Base-by-base conservation (phyloP, 2,113 vertebrate species). In the Strigops habroptila region DNA sequence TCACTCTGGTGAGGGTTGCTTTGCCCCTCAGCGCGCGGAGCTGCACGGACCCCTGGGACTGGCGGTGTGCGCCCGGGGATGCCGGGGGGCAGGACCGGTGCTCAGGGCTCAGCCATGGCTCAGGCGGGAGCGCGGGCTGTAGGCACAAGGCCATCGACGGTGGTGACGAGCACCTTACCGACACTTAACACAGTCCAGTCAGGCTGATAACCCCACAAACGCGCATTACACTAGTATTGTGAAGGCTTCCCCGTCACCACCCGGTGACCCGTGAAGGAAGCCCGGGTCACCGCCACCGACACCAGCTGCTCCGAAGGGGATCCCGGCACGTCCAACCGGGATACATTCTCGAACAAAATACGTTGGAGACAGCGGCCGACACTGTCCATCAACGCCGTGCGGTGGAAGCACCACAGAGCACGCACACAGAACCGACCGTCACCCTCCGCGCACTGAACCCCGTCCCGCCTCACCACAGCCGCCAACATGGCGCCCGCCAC, bases 391-490 rank as follows among this genome's bases (percentile, higher is more conserved):
- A 8, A 2, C 9, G 17, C 59, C 3, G 18, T 2, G 51, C 35
- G 2, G 10, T 35, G 3, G 67, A 9, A 16, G 6, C 3, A 5
- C 5, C 3, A 3, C 4, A 18, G 7, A 21, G 10, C 30, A 6
- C 0, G 25, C 1, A 5, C 25, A 6, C 8, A 7, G 8, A 6
- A 9, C 2, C 8, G 0, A 16, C 23, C 33, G 21, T 22, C 33
- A 19, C 4, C 31, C 14, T n/a, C n/a, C n/a, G n/a, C n/a, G n/a
- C n/a, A n/a, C n/a, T n/a, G n/a, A n/a, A n/a, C n/a, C n/a, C n/a
- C n/a, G n/a, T n/a, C n/a, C n/a, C n/a, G n/a, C n/a, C n/a, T n/a
- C n/a, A n/a, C n/a, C n/a, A 6, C 27, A 1, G 6, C 51, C 12
- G 3, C 19, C n/a, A 73, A 37, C 55, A 86, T 39, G 71, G 67